phyloP scores from a whole-genome alignment of 2,888 invertebrate species.

The Drosophila lacicola region DNA sequence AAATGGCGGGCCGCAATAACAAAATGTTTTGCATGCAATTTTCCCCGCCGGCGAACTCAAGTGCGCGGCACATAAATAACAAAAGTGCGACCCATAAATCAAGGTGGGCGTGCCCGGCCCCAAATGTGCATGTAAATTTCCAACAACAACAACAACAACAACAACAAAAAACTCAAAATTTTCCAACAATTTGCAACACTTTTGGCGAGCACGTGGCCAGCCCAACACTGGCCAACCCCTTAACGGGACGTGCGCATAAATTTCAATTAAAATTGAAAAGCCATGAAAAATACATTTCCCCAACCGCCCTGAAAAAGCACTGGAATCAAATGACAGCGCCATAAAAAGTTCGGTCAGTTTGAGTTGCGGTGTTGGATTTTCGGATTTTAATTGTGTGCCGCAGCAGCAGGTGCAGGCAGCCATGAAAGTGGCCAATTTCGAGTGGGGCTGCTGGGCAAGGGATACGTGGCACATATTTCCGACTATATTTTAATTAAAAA shows the following conservation, averaged over 20 bases:
- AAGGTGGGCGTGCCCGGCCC: constrained; percentile 31
- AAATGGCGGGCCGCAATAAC: constrained; percentile 48
- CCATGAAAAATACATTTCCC: constrained; percentile 70
- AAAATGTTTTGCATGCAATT: constrained; percentile 72
- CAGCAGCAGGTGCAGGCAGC: constrained; percentile 74
- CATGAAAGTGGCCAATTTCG: constrained; percentile 69
- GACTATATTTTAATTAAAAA: constrained; percentile 70
- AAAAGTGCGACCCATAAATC: constrained; percentile 71
- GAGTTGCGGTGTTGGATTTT: constrained; percentile 19
- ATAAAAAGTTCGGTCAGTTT: constrained; percentile 58
- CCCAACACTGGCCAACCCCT: constrained; percentile 42
- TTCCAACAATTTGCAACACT: constrained; percentile 60
- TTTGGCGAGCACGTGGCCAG: constrained; percentile 74
- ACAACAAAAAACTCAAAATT: constrained; percentile 28
- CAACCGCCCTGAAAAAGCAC: constrained; percentile 1
- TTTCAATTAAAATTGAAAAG: constrained; percentile 80
- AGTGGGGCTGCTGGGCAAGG: neutral
- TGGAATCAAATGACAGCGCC: constrained; percentile 28
- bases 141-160: neutral
- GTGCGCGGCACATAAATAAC: constrained; percentile 65
- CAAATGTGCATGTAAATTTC: constrained; percentile 62
- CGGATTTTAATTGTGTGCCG: constrained; percentile 64
- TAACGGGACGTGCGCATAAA: constrained; percentile 67
- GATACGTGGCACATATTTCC: constrained; percentile 39
- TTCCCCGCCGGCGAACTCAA: constrained; percentile 30